Conservation (phyloP, 2,797 vertebrate genomes). For the Sebastes baramenuke region DNA sequence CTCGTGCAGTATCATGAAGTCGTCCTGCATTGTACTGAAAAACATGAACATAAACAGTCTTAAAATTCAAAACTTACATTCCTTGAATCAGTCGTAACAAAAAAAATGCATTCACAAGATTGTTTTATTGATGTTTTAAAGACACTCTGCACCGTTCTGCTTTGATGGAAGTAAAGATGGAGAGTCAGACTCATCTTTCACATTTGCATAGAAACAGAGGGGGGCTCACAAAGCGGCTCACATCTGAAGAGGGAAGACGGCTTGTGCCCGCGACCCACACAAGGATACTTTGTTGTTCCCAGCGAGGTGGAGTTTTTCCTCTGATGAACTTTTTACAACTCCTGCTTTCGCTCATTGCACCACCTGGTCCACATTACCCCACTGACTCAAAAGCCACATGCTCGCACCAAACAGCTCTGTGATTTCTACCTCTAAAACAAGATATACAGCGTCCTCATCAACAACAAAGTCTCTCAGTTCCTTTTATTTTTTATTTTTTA, state of each 20-base stretch:
- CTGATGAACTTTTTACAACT: constrained; percentile 79
- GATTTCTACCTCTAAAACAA: constrained; percentile 43
- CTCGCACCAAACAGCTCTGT: constrained; percentile 31
- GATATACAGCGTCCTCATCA: constrained; percentile 15
- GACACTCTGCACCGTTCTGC: background rate
- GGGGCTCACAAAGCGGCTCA: constrained; percentile 51
- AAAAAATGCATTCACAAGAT: background rate
- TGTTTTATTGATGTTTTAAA: background rate
- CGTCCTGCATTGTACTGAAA: constrained; percentile 93
- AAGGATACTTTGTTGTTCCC: constrained; percentile 69
- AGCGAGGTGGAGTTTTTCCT: constrained; percentile 68
- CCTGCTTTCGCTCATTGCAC: constrained; percentile 62
- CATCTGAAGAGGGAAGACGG: constrained; percentile 46
- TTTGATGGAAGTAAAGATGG: constrained; percentile 24
- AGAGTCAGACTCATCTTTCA: constrained; percentile 54
- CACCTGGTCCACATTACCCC: constrained; percentile 81
- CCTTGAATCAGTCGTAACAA: background rate
- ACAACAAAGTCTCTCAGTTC: constrained; percentile 44
- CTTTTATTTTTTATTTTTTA: background rate
- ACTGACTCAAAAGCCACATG: constrained; percentile 61
- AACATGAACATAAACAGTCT: background rate
- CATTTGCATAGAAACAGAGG: constrained; percentile 51
- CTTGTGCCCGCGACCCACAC: constrained; percentile 52
- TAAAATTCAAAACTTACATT: background rate
- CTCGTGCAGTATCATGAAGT: constrained; percentile 94